phyloP scores from a whole-genome alignment of 2,113 vertebrate genomes.

The Hucho hucho region DNA sequence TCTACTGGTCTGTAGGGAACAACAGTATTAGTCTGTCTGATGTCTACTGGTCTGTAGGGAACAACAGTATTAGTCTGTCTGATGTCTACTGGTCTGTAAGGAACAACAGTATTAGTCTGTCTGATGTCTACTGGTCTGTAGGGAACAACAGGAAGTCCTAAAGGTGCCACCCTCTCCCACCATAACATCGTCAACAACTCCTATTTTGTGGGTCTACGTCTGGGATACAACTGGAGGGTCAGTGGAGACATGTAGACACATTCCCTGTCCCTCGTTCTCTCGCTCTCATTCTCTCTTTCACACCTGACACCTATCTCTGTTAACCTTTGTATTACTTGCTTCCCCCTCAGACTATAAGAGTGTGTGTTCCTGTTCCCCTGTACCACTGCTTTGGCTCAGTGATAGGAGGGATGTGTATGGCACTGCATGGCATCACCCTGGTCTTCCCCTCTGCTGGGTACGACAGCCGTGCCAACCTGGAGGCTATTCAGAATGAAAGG shows the following conservation, averaged over 20 bases:
- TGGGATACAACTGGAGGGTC: constrained; percentile 73
- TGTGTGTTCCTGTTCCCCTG: constrained; percentile 80
- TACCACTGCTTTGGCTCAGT: constrained; percentile 93
- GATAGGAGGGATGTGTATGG: constrained; percentile 76
- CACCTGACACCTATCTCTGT: background rate
- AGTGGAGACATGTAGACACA: constrained; percentile 27
- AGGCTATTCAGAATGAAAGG: constrained; percentile 72
- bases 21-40: too few species aligned
- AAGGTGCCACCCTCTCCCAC: constrained; percentile 89
- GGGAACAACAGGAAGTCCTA: constrained; percentile 92
- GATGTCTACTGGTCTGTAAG: too few species aligned
- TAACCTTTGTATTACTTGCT: background rate
- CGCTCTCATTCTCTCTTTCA: too few species aligned
- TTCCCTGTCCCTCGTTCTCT: too few species aligned
- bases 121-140: constrained; percentile 47
- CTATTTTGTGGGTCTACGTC: constrained; percentile 70
- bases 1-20: too few species aligned
- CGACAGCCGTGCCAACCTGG: constrained; percentile 74
- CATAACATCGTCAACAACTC: constrained; percentile 92
- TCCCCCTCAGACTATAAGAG: constrained; percentile 61
- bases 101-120: background rate
- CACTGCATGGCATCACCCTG: constrained; percentile 73
- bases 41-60: too few species aligned
- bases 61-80: too few species aligned
- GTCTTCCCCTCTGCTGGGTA: constrained; percentile 80